These are phyloP conservation scores for Pherbina coryleti DNA, from an alignment of 2,888 invertebrate genomes.

Conservation along the genomic window DNA sequence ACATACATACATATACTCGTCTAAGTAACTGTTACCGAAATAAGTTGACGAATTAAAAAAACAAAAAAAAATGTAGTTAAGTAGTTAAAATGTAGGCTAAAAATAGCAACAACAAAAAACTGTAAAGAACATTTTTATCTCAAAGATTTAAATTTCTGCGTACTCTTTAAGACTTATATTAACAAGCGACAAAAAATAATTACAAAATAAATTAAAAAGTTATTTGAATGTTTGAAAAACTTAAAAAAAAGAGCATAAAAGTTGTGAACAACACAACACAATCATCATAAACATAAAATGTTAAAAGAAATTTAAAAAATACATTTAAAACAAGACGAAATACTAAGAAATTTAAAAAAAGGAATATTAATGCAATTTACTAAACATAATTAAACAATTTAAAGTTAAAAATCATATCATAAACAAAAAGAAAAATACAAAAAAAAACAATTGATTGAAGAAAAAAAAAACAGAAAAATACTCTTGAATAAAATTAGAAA, in stretches of 20 bases:
- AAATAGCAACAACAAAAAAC: conserved; percentile 5
- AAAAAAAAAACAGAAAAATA: conserved; percentile 43
- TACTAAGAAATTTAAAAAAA: conserved; percentile 23
- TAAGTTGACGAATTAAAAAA: conserved; percentile 36
- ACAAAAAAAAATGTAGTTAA: conserved; percentile 30
- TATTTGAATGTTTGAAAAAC: conserved; percentile 26
- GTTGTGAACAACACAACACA: conserved; percentile 22
- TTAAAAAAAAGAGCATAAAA: conserved; percentile 4
- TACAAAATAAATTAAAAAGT: conserved; percentile 28
- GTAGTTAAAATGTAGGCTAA: conserved; percentile 36
- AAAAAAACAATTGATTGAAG: conserved; percentile 49
- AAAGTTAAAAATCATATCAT: conserved; percentile 58
- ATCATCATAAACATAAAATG: conserved; percentile 23
- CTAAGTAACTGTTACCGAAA: conserved; percentile 34
- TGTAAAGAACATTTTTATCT: conserved; percentile 36
- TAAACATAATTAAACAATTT: conserved; percentile 47
- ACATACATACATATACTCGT: conserved; percentile 25
- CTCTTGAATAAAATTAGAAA: conserved; percentile 47
- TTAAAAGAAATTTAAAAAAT: background rate
- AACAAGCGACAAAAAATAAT: conserved; percentile 7
- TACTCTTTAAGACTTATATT: conserved; percentile 29
- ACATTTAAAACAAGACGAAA: conserved; percentile 20
- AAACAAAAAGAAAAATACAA: conserved; percentile 47
- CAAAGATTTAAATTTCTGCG: conserved; percentile 29
- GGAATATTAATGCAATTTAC: conserved; percentile 36